Evolutionary conservation across 2,797 vertebrate genomes (phyloP).

Genomic region (Natrix natrix): DNA sequence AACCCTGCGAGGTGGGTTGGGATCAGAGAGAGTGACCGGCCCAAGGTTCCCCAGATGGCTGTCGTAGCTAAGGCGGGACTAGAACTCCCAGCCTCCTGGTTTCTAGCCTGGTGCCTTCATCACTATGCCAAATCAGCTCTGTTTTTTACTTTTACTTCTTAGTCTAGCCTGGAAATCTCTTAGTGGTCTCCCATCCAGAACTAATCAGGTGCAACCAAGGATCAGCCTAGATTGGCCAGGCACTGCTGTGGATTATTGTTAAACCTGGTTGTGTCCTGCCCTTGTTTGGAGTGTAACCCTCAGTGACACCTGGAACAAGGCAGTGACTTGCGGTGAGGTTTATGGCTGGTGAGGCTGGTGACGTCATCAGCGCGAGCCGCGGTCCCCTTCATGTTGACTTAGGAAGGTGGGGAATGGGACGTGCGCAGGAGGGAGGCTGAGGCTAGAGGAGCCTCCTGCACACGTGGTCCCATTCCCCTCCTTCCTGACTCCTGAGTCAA

Average conservation of each 20-base stretch:
- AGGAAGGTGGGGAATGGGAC: too few relatives aligned
- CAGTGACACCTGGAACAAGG: too few relatives aligned
- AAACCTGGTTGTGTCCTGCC: background rate
- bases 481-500: too few relatives aligned
- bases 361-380: too few relatives aligned
- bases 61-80: too few relatives aligned
- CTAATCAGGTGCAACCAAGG: background rate
- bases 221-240: background rate
- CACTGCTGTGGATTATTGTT: background rate
- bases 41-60: background rate
- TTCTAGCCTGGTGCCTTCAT: background rate
- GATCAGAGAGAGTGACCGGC: background rate
- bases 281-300: background rate
- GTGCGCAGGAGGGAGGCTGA: too few relatives aligned
- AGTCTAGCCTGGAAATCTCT: background rate
- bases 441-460: too few relatives aligned
- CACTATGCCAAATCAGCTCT: background rate
- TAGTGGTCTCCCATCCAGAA: background rate
- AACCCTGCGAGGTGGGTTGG: background rate
- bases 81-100: background rate
- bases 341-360: too few relatives aligned
- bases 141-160: background rate
- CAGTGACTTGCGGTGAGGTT: too few relatives aligned
- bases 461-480: too few relatives aligned
- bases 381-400: too few relatives aligned